phyloP scores from a whole-genome alignment of 2,888 invertebrate genomes.

The Lacanobia wlatinum region DNA sequence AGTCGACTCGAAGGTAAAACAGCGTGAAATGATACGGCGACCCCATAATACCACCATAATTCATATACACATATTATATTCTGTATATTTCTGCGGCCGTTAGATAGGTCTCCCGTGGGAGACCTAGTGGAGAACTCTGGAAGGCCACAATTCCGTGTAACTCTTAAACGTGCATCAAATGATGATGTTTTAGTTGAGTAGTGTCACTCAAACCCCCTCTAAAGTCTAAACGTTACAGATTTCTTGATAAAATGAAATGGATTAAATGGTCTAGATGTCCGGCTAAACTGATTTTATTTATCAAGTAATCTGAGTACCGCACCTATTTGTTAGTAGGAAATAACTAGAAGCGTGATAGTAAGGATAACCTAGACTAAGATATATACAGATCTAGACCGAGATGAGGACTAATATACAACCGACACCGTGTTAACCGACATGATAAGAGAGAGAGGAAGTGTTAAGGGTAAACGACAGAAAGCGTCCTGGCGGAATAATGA shows the following conservation, averaged over 20 bases:
- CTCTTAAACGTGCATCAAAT: slow-evolving; percentile 70
- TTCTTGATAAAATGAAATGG: slow-evolving; percentile 79
- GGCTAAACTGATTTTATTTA: slow-evolving; percentile 67
- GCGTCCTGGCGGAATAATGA: slow-evolving; percentile 93
- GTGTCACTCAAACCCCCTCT: slow-evolving; percentile 75
- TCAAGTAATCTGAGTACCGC: slow-evolving; percentile 85
- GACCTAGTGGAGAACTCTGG: slow-evolving; percentile 90
- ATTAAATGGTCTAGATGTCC: slow-evolving; percentile 59
- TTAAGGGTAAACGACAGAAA: slow-evolving; percentile 79
- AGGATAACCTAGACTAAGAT: slow-evolving; percentile 76
- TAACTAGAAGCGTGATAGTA: slow-evolving; percentile 88
- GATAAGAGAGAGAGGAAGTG: slow-evolving; percentile 74
- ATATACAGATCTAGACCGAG: slow-evolving; percentile 83
- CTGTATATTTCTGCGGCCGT: slow-evolving; percentile 80
- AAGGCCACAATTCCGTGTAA: slow-evolving; percentile 85
- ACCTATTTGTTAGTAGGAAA: slow-evolving; percentile 87
- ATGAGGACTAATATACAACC: slow-evolving; percentile 82
- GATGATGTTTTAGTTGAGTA: slow-evolving; percentile 70
- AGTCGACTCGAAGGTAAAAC: slow-evolving; percentile 87
- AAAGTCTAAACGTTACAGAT: slow-evolving; percentile 77
- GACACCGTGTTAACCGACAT: slow-evolving; percentile 86
- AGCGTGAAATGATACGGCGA: slow-evolving; percentile 88
- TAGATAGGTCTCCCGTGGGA: slow-evolving; percentile 70
- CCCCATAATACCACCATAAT: slow-evolving; percentile 89
- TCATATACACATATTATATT: slow-evolving; percentile 84